phyloP scores from a whole-genome alignment of 2,113 vertebrate species.

The Mesitornis unicolor region DNA sequence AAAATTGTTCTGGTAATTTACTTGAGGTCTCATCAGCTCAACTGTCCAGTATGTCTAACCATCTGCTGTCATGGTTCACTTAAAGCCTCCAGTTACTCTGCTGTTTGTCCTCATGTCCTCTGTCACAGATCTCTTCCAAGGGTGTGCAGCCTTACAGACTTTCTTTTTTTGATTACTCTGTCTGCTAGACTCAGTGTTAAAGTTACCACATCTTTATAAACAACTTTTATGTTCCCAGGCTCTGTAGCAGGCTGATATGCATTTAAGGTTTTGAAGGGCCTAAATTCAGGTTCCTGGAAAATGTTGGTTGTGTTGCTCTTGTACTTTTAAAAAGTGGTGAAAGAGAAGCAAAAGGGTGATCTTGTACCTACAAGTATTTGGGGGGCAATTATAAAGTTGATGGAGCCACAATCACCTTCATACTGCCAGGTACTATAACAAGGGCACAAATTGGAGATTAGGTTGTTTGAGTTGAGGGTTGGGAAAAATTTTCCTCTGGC shows the following conservation, averaged over 20 bases:
- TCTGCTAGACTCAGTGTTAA: background rate
- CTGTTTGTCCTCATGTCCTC: background rate
- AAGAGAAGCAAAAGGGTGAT: background rate
- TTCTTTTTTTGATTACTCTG: background rate
- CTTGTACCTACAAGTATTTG: background rate
- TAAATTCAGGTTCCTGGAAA: background rate
- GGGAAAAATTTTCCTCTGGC: background rate
- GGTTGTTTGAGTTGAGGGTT: background rate
- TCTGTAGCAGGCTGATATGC: accelerated
- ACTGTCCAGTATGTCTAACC: background rate
- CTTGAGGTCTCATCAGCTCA: background rate
- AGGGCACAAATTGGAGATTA: background rate
- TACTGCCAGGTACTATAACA: background rate
- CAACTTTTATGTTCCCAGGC: background rate
- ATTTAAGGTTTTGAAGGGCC: background rate
- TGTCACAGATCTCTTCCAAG: background rate
- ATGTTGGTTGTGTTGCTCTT: background rate
- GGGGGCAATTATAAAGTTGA: background rate
- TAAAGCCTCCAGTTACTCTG: background rate
- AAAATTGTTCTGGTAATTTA: background rate
- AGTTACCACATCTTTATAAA: background rate
- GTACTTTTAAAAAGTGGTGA: background rate
- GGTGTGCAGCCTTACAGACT: background rate
- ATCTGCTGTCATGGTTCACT: background rate
- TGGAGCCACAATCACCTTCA: background rate